These are phyloP conservation scores for Stegostoma tigrinum DNA, from an alignment of 2,113 vertebrate genomes.

Conservation along the genomic window DNA sequence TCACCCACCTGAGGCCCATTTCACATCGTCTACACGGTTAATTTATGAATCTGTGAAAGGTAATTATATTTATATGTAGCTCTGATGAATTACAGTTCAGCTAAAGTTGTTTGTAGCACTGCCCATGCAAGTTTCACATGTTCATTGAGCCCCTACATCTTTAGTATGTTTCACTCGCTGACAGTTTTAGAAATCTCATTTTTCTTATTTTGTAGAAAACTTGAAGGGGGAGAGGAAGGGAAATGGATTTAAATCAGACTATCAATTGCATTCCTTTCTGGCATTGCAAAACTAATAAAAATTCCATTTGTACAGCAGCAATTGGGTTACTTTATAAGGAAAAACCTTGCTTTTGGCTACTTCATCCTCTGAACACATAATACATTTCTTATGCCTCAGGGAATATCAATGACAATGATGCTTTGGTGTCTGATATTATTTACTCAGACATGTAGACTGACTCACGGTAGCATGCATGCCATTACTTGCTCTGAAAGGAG, in stretches of 20 bases:
- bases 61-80: not conserved
- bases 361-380: slow-evolving; percentile 18
- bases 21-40: not conserved
- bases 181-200: not conserved
- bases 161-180: not conserved
- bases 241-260: slow-evolving; percentile 30
- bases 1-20: too few relatives aligned
- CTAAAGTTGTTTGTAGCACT: not conserved
- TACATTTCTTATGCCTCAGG: slow-evolving; percentile 9
- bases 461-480: not conserved
- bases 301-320: not conserved
- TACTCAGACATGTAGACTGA: not conserved
- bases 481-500: not conserved
- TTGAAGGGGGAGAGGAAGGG: not conserved
- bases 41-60: not conserved
- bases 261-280: slow-evolving; percentile 33
- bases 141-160: too few relatives aligned
- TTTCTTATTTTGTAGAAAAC: slow-evolving; percentile 7
- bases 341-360: slow-evolving; percentile 33
- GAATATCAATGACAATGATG: slow-evolving; percentile 28
- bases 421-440: slow-evolving; percentile 25
- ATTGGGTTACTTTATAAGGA: slow-evolving; percentile 35
- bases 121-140: not conserved
- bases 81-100: not conserved
- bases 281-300: slow-evolving; percentile 29